Base-by-base conservation (phyloP, 2,113 vertebrate genomes). In the Datnioides undecimradiatus region DNA sequence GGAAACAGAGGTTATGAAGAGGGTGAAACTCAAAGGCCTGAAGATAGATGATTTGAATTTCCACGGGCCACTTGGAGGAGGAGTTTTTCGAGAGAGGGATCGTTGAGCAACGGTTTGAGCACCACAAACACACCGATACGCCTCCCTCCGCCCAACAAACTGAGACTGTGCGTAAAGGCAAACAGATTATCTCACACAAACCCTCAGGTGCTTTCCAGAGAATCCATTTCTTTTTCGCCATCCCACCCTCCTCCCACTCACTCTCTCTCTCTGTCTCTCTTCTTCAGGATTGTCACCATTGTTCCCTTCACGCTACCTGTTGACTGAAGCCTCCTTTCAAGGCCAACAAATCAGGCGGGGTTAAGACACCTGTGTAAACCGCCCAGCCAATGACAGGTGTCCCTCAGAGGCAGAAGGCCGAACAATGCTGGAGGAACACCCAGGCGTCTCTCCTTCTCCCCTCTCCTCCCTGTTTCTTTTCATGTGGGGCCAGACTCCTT, bases 121-220 rank as follows among this genome's bases (percentile, higher is more conserved):
- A n/a, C 71, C 59, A 31, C 40, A 73, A 78, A 76, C 62, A 54
- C 84, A 73, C 62, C 0, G 5, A 66, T 59, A 70, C 43, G 21
- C 84, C 82, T 78, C 46, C 83, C 86, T 86, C 87, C 86, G 40
- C 73, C 88, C 80, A 36, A 33, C 63, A 80, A 76, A 83, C 64
- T 11, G 72, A 48, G 59, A 88, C 68, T 85, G 65, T 43, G 67
- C 73, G 80, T 79, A 81, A 86, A 90, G 14, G 74, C 83, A 91
- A 90, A 88, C 89, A 91, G 90, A 93, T 92, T 88, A 91, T 87
- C 90, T 92, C 92, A 93, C 85, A 82, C 68, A 27, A 76, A 77
- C 86, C 92, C 89, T 85, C 83, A 87, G 89, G 91, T 87, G 79
- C 55, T 86, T 88, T 90, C 79, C 60, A 48, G 76, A 88, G 82